These are phyloP conservation scores for Himantopus leucocephalus DNA, from an alignment of 2,113 vertebrate genomes.

Conservation along the genomic window DNA sequence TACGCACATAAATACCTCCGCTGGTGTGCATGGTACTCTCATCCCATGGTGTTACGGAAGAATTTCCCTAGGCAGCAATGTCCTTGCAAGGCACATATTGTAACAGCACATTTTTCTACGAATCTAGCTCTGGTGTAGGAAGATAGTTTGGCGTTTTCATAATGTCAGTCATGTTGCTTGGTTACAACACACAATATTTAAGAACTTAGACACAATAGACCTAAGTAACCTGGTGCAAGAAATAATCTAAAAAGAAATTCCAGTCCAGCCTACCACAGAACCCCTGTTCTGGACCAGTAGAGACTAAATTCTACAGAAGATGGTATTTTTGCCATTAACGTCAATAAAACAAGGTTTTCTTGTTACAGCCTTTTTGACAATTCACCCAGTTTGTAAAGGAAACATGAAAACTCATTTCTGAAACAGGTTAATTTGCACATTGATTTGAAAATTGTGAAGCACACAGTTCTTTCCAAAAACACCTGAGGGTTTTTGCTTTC, in stretches of 20 bases:
- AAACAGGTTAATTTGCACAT: not conserved
- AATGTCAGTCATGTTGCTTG: not conserved
- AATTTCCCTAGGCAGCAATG: not conserved
- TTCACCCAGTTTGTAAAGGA: not conserved
- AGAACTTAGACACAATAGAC: not conserved
- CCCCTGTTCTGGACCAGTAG: not conserved
- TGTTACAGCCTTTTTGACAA: not conserved
- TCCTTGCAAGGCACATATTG: not conserved
- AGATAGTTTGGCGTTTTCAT: not conserved
- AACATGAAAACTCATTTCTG: not conserved
- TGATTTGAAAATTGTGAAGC: not conserved
- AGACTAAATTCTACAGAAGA: not conserved
- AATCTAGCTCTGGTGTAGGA: not conserved
- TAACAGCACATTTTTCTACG: not conserved
- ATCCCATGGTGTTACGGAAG: not conserved
- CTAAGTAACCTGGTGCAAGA: not conserved
- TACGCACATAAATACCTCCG: not conserved
- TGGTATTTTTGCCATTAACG: not conserved
- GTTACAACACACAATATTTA: slow-evolving; percentile 6
- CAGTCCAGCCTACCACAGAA: not conserved
- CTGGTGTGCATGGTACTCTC: not conserved
- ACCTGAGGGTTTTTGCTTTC: not conserved
- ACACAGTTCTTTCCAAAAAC: not conserved
- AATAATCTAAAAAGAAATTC: not conserved
- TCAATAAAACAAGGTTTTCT: not conserved